A percentile compares a stretch with the other conserved stretches of the same genome.
These are phyloP conservation scores for Sminthopsis crassicaudata DNA, from an alignment of 2,113 vertebrate species.

Conservation along the genomic window DNA sequence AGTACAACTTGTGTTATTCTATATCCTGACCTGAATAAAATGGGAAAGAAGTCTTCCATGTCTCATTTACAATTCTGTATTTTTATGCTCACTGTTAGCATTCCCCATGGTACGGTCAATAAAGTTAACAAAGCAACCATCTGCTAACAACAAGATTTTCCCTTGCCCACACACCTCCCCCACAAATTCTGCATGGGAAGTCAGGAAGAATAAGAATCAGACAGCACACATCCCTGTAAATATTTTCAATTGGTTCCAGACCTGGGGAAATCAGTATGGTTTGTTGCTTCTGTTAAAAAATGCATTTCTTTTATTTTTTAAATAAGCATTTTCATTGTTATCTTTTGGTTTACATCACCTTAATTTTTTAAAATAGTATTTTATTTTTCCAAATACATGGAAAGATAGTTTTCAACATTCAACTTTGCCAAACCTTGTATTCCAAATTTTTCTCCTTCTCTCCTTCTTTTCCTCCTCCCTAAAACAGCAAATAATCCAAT, in stretches of 20 bases:
- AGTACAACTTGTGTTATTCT: not conserved
- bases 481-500: no score
- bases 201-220: constrained; percentile 55
- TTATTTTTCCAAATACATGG: no score
- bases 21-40: constrained; percentile 42
- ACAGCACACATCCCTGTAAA: constrained; percentile 55
- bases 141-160: constrained; percentile 43
- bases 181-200: constrained; percentile 50
- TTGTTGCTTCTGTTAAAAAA: constrained; percentile 46
- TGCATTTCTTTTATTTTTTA: not conserved
- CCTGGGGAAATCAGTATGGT: not conserved
- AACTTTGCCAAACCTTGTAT: no score
- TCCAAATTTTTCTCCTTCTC: no score
- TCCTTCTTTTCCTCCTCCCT: no score
- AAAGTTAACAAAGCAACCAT: constrained; percentile 59
- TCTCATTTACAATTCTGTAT: constrained; percentile 52
- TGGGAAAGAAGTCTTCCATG: constrained; percentile 38
- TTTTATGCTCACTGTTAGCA: constrained; percentile 54
- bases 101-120: constrained; percentile 67
- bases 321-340: not conserved
- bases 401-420: no score
- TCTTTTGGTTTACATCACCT: not conserved
- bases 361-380: no score
- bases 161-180: constrained; percentile 24
- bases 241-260: constrained; percentile 44